A percentile compares a stretch with the other conserved stretches of the same genome.
phyloP scores from a whole-genome alignment of 1,140 invertebrate species.

The Eueides isabella region DNA sequence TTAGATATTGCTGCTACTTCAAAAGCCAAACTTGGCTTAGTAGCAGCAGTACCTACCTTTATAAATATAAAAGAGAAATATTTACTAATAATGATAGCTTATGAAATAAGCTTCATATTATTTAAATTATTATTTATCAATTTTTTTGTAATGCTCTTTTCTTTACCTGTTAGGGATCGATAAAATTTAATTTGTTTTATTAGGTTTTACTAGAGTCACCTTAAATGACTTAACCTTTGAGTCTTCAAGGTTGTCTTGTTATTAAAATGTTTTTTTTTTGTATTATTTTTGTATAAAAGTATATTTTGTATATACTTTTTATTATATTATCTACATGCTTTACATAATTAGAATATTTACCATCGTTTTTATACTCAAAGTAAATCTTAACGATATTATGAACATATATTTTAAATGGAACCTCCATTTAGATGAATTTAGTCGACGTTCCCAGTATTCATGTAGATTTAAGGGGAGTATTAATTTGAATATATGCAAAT shows the following conservation, averaged over 20 bases:
- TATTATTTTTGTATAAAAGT: too few species aligned
- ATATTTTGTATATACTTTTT: too few species aligned
- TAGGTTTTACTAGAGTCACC: neutral
- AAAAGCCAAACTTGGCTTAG: too few species aligned
- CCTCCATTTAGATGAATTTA: neutral
- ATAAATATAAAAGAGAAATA: too few species aligned
- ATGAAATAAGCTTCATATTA: neutral
- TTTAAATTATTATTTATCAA: neutral
- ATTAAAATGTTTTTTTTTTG: too few species aligned
- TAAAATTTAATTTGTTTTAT: neutral
- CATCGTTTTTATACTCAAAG: too few species aligned
- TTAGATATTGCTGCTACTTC: too few species aligned
- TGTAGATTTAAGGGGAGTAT: constrained; percentile 12
- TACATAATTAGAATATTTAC: too few species aligned
- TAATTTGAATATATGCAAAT: constrained; percentile 12
- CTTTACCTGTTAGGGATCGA: neutral
- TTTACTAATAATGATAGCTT: neutral
- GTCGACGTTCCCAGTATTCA: constrained; percentile 3
- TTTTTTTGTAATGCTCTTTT: neutral
- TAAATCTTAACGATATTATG: neutral
- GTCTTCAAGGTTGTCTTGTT: too few species aligned
- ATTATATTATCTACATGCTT: too few species aligned
- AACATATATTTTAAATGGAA: constrained; percentile 1
- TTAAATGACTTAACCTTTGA: neutral
- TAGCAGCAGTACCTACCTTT: too few species aligned